A percentile compares a stretch with the other conserved stretches of the same genome.
Conservation (phyloP, 2,888 invertebrate genomes). For the Drosophila hawaiiensis region DNA sequence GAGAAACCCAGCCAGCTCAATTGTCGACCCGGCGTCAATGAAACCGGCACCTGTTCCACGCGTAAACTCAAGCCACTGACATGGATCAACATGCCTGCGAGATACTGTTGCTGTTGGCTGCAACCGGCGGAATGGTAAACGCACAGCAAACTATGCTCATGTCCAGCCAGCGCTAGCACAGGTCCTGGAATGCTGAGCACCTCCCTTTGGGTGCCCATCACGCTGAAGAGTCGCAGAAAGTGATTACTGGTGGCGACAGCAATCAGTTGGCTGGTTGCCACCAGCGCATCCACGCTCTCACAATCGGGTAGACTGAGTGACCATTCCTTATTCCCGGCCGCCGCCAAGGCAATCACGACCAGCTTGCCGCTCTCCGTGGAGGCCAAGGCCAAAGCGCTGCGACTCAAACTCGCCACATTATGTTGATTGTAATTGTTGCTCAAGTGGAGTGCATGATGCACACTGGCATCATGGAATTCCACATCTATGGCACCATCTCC, state of each 20-base stretch:
- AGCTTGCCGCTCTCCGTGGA: conserved; percentile 89
- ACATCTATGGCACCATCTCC: conserved; percentile 95
- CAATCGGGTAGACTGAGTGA: conserved; percentile 90
- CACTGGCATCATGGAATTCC: conserved; percentile 96
- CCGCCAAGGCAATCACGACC: conserved; percentile 90
- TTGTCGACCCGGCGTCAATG: conserved; percentile 88
- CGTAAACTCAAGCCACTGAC: conserved; percentile 86
- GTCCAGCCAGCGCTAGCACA: conserved; percentile 89
- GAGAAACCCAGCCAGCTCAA: conserved; percentile 92
- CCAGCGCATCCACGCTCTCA: conserved; percentile 90
- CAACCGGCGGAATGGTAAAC: conserved; percentile 88
- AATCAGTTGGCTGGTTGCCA: conserved; percentile 90
- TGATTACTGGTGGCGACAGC: conserved; percentile 92
- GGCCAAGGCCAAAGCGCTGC: conserved; percentile 92
- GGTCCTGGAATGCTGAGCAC: conserved; percentile 90
- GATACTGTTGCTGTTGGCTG: conserved; percentile 86
- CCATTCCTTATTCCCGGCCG: conserved; percentile 94
- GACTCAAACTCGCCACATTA: conserved; percentile 94
- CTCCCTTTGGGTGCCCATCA: conserved; percentile 95
- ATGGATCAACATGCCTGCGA: conserved; percentile 87
- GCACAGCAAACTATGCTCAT: conserved; percentile 88
- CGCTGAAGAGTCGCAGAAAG: conserved; percentile 92
- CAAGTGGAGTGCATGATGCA: conserved; percentile 96
- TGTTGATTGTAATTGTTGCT: conserved; percentile 92
- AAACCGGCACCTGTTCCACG: conserved; percentile 87